Base-by-base conservation (phyloP, 1,140 invertebrate species). In the Formica selysi region DNA sequence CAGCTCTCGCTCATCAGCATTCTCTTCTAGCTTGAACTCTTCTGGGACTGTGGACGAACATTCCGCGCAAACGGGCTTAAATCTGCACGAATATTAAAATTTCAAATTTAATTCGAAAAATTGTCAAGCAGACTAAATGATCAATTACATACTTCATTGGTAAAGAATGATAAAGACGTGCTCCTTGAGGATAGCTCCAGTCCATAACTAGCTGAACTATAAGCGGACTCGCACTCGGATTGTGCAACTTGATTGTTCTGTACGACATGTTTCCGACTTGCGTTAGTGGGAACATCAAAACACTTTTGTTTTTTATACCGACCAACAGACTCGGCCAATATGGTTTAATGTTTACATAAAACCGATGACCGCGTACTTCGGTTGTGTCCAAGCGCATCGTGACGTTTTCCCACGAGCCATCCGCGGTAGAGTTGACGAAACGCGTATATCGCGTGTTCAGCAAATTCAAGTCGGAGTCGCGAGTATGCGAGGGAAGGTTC, bases 211-310 rank as follows among this genome's bases (percentile, higher is more conserved):
- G 92, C 85, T 97, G 97, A 74, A 97, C 93, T 13, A 97, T 90
- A 32, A 97, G 85, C 78, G 96, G 95, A 92, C 95, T 95, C 89
- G 95, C 94, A 41, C 96, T 96, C 57, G 97, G 97, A 95, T 97
- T 97, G 80, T 95, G 91, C 48, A 97, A 91, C 54, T 95, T 96
- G 57, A 97, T 93, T 71, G 96, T 96, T 85, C 95, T 94, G 81
- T 97, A 96, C n/a, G 97, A 96, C 51, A 96, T 96, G 93, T 98
- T 98, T 67, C 97, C 97, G 85, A 98, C 96, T 95, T 98, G 97
- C 7, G 98, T 98, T 41, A 98, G 93, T 11, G 98, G 98, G 95
- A 98, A 98, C 79, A 95, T 95, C 78, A 98, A 92, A 57, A 95
- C 92, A 71, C 95, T 95, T 86, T 94, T 94, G 90, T 96, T 96